Base-by-base conservation (phyloP, 2,113 vertebrate genomes). In the Pica pica region DNA sequence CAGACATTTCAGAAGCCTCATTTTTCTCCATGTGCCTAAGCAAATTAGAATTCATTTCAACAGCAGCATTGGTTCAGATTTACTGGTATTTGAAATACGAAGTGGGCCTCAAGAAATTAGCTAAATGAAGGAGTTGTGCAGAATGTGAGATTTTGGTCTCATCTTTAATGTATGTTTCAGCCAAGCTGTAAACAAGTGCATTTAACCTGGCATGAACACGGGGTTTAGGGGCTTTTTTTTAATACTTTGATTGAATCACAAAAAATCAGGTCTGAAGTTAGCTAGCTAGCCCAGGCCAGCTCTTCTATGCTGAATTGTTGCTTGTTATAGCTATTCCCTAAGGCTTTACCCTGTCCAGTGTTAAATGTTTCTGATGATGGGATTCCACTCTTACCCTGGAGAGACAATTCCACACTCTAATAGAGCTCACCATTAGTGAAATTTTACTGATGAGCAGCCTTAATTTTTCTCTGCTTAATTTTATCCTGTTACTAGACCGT, bases 381-480 rank as follows among this genome's bases (percentile, higher is more conserved):
- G 42, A 60, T 95, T 94, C 71, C 56, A 68, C 82, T 87, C 57
- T 91, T 88, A 60, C 83, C 91, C 86, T 78, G 60, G 71, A 95
- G 81, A 96, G 74, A 83, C 76, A 91, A 91, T 94, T 95, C 95
- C 83, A 90, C 78, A 94, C 65, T 42, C 79, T 93, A 89, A 90
- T 31, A 92, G 90, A 94, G 76, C 85, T 96, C 1, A 3, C 89
- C 70, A 92, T 92, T 93, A 96, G 83, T 70, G 91, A 94, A 95
- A 84, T 94, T 94, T 93, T 89, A 80, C 89, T 94, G 75, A 86
- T 93, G 77, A 97, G 89, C 65, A 57, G 67, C 78, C 78, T 77
- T 92, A 93, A 92, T 97, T 95, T 93, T 90, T 86, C 70, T 89
- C 70, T 92, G 89, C 91, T 95, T 91, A 92, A 93, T 95, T 96